Evolutionary conservation across 2,797 vertebrate genomes (phyloP), one percentile per base, ranked within the genome.

Genomic region (Pogoniulus pusillus): DNA sequence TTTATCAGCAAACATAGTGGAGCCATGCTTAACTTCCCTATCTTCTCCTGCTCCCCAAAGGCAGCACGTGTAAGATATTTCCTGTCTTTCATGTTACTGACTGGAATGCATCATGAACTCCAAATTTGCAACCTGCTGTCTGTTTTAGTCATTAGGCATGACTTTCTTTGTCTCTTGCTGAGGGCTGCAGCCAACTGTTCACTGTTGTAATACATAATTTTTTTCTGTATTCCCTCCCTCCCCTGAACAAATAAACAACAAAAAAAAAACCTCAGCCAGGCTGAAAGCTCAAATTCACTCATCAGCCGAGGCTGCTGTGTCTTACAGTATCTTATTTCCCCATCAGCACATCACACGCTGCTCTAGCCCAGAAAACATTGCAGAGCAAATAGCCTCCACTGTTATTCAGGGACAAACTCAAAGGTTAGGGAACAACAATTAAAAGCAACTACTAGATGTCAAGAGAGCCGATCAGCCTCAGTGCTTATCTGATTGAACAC

Each of bases 81-180:
- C 91, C 94, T 91, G 73, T 60, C 85, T 93, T 96, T 91, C 92
- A 95, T 82, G 68, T 90, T 81, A 12, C 85, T 93, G 59, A 64
- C 81, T 85, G 84, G 75, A 95, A 91, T 59, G 68, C 49, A 76
- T 91, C 77, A 53, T 5, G 37, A 60, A 92, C 69, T 75, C 92
- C 85, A 93, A 90, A 89, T 89, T 11, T 96, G 91, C 78, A 96
- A 93, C 88, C 87, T 96, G 90, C 92, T 93, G 69, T 59, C 75
- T 96, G 83, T 79, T 91, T 91, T 94, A 91, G 69, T 77, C 90
- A 94, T 95, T 91, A 93, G 27, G 63, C 66, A 64, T 22, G 39
- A 45, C n/a, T 93, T 89, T 83, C 29, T 93, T 86, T 85, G 82
- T 89, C 82, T 95, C 69, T 89, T 91, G 41, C 81, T 89, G 83